A percentile compares a stretch with the other conserved stretches of the same genome.
These are phyloP conservation scores for Microtus pennsylvanicus DNA, from an alignment of 2,113 vertebrate species.

Conservation along the genomic window DNA sequence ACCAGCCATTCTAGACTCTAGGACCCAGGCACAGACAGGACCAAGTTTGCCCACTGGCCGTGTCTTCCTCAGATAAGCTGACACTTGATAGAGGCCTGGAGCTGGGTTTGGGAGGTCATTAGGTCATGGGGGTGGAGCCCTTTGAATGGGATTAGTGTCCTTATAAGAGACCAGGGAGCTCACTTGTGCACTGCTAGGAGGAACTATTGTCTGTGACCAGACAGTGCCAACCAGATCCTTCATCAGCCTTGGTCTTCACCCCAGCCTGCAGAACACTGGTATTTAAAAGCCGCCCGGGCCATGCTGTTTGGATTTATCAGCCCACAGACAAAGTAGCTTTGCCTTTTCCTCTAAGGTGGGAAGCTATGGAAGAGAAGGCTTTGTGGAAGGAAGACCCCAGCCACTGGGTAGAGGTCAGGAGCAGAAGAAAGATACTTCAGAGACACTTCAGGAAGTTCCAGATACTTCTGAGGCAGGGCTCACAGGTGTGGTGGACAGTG, in stretches of 20 bases:
- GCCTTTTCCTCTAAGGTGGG: background rate
- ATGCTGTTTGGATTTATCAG: background rate
- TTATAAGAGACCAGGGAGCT: background rate
- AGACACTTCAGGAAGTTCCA: conserved; percentile 39
- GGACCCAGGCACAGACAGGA: background rate
- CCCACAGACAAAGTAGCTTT: background rate
- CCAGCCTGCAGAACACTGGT: background rate
- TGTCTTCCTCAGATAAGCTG: conserved; percentile 11
- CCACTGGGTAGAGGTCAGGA: background rate
- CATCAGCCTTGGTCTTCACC: background rate
- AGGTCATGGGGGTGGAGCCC: background rate
- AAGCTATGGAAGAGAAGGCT: background rate
- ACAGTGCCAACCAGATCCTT: background rate
- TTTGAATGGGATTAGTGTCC: background rate
- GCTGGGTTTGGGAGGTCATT: background rate
- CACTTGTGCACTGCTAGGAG: background rate
- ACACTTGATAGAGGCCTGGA: conserved; percentile 6
- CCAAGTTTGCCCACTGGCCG: background rate
- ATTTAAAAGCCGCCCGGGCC: background rate
- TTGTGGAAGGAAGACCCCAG: background rate
- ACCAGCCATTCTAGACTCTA: background rate
- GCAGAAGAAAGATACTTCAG: background rate
- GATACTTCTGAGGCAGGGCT: background rate
- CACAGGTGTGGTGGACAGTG: background rate
- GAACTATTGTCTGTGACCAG: background rate